A percentile compares a stretch with the other conserved stretches of the same genome.
phyloP scores from a whole-genome alignment of 2,797 vertebrate species.

The Chloroceryle inda region DNA sequence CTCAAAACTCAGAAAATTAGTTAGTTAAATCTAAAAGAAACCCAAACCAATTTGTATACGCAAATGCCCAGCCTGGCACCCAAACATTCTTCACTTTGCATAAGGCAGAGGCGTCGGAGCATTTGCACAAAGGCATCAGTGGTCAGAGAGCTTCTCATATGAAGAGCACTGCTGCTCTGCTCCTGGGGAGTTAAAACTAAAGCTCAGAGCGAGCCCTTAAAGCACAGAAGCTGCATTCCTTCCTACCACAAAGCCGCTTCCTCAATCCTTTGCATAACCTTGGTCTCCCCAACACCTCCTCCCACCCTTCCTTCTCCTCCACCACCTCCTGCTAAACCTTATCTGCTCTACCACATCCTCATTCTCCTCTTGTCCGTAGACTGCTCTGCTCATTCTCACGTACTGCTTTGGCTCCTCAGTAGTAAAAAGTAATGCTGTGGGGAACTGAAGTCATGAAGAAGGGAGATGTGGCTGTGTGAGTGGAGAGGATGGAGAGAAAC shows the following conservation, averaged over 20 bases:
- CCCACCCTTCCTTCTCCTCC: conserved; percentile 81
- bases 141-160: not conserved
- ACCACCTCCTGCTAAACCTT: conserved; percentile 70
- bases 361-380: conserved; percentile 56
- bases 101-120: not conserved
- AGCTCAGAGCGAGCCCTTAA: conserved; percentile 33
- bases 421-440: not conserved
- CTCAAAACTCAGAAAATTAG: not conserved
- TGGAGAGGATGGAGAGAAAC: conserved; percentile 16
- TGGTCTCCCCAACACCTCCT: conserved; percentile 85
- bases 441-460: not conserved
- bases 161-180: not conserved
- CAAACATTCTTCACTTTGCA: conserved; percentile 52
- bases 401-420: conserved; percentile 37
- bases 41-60: not conserved
- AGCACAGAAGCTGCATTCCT: conserved; percentile 61
- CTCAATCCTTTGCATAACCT: conserved; percentile 81
- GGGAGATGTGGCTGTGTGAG: not conserved
- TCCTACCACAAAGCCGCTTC: conserved; percentile 78
- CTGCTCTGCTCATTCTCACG: conserved; percentile 65
- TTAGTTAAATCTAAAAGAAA: conserved; percentile 25
- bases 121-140: not conserved
- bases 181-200: conserved; percentile 27
- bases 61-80: conserved; percentile 13
- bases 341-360: conserved; percentile 73